Percentiles rank a stretch among this genome's conserved stretches.
phyloP scores from a whole-genome alignment of 2,797 vertebrate genomes.

The Gambelia wislizenii region DNA sequence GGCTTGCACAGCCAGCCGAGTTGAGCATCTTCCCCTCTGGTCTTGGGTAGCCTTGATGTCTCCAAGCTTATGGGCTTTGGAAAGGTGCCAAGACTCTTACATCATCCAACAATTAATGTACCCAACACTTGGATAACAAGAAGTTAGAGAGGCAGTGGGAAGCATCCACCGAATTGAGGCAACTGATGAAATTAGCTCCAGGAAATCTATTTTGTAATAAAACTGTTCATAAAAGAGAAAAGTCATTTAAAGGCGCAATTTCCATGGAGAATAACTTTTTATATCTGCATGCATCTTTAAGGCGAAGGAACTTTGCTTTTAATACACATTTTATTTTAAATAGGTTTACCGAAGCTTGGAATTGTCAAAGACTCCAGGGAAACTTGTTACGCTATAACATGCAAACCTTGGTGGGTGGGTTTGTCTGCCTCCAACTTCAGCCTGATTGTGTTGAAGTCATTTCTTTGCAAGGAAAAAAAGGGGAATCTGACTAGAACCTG shows the following conservation, averaged over 20 bases:
- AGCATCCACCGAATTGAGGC: slow-evolving; percentile 49
- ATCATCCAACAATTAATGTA: slow-evolving; percentile 70
- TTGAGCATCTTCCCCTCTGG: slow-evolving; percentile 42
- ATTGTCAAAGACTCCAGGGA: slow-evolving; percentile 46
- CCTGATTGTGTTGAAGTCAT: slow-evolving; percentile 13
- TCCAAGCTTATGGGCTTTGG: slow-evolving; percentile 52
- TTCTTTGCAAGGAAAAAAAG: slow-evolving; percentile 47
- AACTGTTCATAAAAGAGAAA: slow-evolving; percentile 74
- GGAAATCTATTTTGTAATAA: slow-evolving; percentile 77
- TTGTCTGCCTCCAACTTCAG: background rate
- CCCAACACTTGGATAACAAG: slow-evolving; percentile 56
- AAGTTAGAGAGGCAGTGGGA: slow-evolving; percentile 53
- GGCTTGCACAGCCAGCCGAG: slow-evolving; percentile 53
- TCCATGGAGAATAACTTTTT: slow-evolving; percentile 71
- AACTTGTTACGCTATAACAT: slow-evolving; percentile 44
- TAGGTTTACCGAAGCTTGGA: slow-evolving; percentile 48
- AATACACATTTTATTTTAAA: slow-evolving; percentile 57
- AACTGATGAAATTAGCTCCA: slow-evolving; percentile 64
- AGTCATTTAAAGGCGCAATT: slow-evolving; percentile 71
- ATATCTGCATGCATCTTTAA: slow-evolving; percentile 63
- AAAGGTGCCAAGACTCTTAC: slow-evolving; percentile 59
- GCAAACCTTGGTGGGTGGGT: background rate
- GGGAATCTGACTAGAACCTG: slow-evolving; percentile 28
- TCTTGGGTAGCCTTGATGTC: slow-evolving; percentile 43
- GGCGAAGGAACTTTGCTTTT: background rate